Conservation (phyloP, 2,113 vertebrate genomes). For the Cinclus mexicanus region DNA sequence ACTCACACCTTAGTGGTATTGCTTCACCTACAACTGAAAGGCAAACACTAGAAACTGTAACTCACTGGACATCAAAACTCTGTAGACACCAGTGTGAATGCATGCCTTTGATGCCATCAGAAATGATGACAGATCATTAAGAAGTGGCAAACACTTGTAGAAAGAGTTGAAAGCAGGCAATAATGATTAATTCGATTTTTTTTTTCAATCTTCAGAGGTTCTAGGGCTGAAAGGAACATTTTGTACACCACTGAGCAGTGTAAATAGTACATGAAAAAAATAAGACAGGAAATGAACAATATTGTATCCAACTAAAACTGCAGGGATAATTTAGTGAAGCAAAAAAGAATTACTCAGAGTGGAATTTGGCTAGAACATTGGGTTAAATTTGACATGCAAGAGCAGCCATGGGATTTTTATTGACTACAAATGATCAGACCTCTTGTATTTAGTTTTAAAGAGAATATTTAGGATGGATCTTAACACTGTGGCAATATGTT, state of each 20-base stretch:
- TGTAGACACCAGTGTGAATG: background rate
- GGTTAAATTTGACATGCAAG: constrained; percentile 59
- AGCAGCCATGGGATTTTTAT: constrained; percentile 57
- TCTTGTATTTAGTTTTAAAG: constrained; percentile 8
- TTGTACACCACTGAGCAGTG: constrained; percentile 60
- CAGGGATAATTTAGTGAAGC: constrained; percentile 63
- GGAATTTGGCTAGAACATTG: constrained; percentile 64
- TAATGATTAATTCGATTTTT: constrained; percentile 20
- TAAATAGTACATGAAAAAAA: constrained; percentile 68
- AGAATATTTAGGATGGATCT: constrained; percentile 12
- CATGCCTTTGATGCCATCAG: background rate
- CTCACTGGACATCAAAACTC: background rate
- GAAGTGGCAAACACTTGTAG: background rate
- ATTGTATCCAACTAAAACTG: constrained; percentile 67
- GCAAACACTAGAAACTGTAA: background rate
- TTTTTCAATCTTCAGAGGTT: constrained; percentile 34
- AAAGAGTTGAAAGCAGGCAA: constrained; percentile 28
- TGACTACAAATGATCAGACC: constrained; percentile 49
- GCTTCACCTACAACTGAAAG: background rate
- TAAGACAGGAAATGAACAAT: constrained; percentile 63
- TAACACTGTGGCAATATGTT: background rate
- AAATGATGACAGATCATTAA: background rate
- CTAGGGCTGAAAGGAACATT: constrained; percentile 62
- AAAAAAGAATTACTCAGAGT: constrained; percentile 67
- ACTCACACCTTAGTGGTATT: background rate